Evolutionary conservation across 2,888 invertebrate genomes (phyloP).

Genomic region (Chaitophorus viminalis): DNA sequence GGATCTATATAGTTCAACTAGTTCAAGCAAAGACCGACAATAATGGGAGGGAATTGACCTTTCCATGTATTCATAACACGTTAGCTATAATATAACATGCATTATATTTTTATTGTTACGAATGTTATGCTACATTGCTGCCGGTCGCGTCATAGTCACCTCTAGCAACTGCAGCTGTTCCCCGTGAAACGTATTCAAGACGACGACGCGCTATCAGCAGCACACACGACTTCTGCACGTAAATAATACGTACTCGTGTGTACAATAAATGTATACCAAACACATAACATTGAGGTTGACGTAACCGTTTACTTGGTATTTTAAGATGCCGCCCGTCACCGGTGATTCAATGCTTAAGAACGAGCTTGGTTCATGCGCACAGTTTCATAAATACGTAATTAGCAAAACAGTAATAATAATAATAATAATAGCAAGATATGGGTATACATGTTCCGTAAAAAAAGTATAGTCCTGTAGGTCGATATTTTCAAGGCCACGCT

Average conservation of each 20-base stretch:
- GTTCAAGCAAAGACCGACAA: neutral
- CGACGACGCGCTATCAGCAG: neutral
- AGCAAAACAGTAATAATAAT: neutral
- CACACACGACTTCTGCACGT: conserved; percentile 24
- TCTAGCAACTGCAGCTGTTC: conserved; percentile 16
- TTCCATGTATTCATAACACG: neutral
- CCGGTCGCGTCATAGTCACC: conserved; percentile 31
- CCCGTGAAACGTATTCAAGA: conserved; percentile 2
- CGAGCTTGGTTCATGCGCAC: neutral
- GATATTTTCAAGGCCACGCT: neutral
- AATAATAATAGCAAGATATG: neutral
- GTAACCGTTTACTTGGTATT: conserved; percentile 44
- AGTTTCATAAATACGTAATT: conserved; percentile 3
- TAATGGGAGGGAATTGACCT: conserved; percentile 11
- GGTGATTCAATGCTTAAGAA: conserved; percentile 24
- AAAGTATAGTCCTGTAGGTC: conserved; percentile 28
- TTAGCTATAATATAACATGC: neutral
- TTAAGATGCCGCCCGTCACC: neutral
- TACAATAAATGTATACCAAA: neutral
- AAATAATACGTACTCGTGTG: neutral
- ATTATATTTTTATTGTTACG: conserved; percentile 38
- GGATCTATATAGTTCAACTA: neutral
- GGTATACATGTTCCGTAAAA: neutral
- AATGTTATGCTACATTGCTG: neutral
- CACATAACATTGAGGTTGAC: conserved; percentile 16